phyloP scores from a whole-genome alignment of 2,113 vertebrate species.

The Strix uralensis region DNA sequence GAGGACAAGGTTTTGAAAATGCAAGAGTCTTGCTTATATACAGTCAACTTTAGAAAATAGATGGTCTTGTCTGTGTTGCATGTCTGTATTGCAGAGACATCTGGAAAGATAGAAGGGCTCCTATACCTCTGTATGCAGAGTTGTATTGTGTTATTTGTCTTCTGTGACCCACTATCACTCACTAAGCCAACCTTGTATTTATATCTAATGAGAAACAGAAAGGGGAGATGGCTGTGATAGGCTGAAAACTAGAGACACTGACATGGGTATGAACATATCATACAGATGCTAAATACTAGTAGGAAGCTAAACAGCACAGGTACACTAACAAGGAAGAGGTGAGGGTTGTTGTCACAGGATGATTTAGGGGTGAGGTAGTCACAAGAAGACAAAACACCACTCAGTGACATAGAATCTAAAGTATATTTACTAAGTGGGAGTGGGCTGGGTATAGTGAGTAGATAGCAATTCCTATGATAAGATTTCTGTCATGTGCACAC shows the following conservation, averaged over 20 bases:
- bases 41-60: background rate
- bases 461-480: background rate
- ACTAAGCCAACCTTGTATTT: background rate
- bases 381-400: background rate
- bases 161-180: background rate
- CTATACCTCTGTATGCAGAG: background rate
- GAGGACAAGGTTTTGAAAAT: background rate
- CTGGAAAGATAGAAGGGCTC: background rate
- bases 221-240: background rate
- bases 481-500: background rate
- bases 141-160: background rate
- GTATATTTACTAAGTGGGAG: background rate
- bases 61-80: background rate
- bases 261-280: background rate
- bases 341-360: background rate
- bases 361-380: background rate
- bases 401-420: background rate
- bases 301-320: background rate
- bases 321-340: background rate
- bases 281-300: background rate
- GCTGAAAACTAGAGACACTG: background rate
- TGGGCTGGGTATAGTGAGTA: background rate
- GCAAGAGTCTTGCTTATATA: background rate
- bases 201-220: background rate
- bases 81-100: background rate